Base-by-base conservation (phyloP, 2,113 vertebrate genomes). In the Pteronura brasiliensis region DNA sequence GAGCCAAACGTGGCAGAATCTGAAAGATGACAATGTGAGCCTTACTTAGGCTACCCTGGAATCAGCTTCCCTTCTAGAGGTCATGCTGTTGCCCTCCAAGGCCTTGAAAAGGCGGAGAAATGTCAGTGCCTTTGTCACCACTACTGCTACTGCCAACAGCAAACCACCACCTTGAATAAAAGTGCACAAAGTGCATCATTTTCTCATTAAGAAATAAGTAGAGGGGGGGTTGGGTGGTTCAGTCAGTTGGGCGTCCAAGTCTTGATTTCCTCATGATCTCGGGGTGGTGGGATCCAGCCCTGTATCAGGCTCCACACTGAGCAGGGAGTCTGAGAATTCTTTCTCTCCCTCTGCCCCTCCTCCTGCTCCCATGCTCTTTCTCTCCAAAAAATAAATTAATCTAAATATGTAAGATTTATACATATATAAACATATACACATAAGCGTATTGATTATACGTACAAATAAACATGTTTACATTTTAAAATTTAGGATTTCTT, bases 101-200 rank as follows among this genome's bases (percentile, higher is more conserved):
- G 36, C 59, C 61, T 57, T 63, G n/a, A 21, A 21, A n/a, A 82
- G 20, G 12, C 20, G 23, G 15, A 63, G 23, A 77, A 39, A 11
- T 23, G 29, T 23, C 47, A 74, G 13, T 14, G 0, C 7, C 0
- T 29, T 20, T 52, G 1, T 27, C 21, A 25, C 15, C 13, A 29
- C 52, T 1, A 7, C 39, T 14, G 3, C 39, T 14, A 5, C 7
- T 29, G 17, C 29, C 42, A 42, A 18, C n/a, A 63, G 8, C 42
- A 89, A 57, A 36, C 13, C 29, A 15, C 39, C 4, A 42, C 4
- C n/a, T 31, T 17, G n/a, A n/a, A 52, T 3, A 42, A 47, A 2
- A 63, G 1, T 2, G 7, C 61, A 29, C 6, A 4, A 47, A 55
- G 10, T 0, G 12, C 27, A 5, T 9, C 14, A n/a, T 79, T n/a